phyloP scores from a whole-genome alignment of 2,113 vertebrate genomes.

The Hypanus sabinus region DNA sequence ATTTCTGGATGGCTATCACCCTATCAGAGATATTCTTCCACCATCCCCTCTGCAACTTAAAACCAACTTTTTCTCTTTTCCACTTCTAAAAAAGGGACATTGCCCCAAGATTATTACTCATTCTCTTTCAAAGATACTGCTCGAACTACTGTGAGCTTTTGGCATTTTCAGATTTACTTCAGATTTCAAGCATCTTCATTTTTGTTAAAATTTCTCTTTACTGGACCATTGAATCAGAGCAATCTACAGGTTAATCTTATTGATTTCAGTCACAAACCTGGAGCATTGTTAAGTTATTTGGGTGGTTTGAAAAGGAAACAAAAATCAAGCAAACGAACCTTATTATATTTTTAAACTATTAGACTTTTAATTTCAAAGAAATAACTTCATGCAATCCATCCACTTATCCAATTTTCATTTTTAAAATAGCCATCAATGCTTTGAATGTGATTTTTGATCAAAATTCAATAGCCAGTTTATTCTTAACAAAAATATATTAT shows the following conservation, averaged over 20 bases:
- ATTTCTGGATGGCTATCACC: not conserved
- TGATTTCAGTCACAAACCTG: not conserved
- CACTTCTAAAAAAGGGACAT: too few relatives aligned
- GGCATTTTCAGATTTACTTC: too few relatives aligned
- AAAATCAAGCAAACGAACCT: not conserved
- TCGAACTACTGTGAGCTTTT: too few relatives aligned
- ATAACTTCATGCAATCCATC: not conserved
- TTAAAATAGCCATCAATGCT: not conserved
- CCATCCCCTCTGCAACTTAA: too few relatives aligned
- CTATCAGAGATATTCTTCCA: too few relatives aligned
- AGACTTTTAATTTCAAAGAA: not conserved
- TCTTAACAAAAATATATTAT: not conserved
- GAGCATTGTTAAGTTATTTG: not conserved
- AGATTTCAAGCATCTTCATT: too few relatives aligned
- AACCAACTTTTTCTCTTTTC: too few relatives aligned
- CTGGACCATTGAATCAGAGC: too few relatives aligned
- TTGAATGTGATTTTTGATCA: not conserved
- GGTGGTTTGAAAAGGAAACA: not conserved
- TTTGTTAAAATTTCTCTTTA: too few relatives aligned
- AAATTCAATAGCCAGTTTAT: not conserved
- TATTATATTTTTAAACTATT: not conserved
- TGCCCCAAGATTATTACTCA: too few relatives aligned
- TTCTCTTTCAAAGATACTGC: too few relatives aligned
- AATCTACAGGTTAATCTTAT: not conserved
- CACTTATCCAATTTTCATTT: not conserved